Evolutionary conservation across 2,888 invertebrate genomes (phyloP), one percentile per base, ranked within the genome.

Genomic region (Autographa gamma): DNA sequence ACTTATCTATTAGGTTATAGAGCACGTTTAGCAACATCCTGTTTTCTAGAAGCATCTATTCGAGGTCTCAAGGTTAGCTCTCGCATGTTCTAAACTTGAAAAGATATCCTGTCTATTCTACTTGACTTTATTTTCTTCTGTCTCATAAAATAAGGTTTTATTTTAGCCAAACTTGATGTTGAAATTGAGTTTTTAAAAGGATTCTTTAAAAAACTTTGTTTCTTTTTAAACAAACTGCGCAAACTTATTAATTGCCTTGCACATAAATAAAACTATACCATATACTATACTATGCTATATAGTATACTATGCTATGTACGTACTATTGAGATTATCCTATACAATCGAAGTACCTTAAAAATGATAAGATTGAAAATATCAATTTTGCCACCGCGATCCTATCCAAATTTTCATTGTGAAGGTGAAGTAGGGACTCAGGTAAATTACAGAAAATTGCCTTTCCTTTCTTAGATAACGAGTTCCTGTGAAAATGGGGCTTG

Each of bases 391-490:
- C 62, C 71, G 61, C 54, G 74, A 74, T 71, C 65, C 64, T 74
- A 80, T 71, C 70, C 69, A 66, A 85, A 82, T 81, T 84, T 84
- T 84, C 82, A 73, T 77, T 81, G 79, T 83, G 85, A 80, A 86
- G 82, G 81, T 85, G 77, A 83, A 85, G 70, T 77, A 70, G 74
- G 79, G 77, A 78, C 81, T 80, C 85, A 85, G 85, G 84, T 85
- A 90, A 91, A 89, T 90, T 88, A 87, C 82, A 89, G 89, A 89
- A 91, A 92, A 92, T 91, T 89, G 88, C 82, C 81, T 81, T 82
- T 78, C 82, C 84, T 82, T 79, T 80, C 83, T 78, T 66, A 82
- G 86, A 88, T 90, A 90, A 90, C 83, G 86, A 88, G 88, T 81
- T 82, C 77, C 70, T 74, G 75, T 76, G 79, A 77, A 82, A 82